Base-by-base conservation (phyloP, 2,113 vertebrate species). In the Pipa parva region DNA sequence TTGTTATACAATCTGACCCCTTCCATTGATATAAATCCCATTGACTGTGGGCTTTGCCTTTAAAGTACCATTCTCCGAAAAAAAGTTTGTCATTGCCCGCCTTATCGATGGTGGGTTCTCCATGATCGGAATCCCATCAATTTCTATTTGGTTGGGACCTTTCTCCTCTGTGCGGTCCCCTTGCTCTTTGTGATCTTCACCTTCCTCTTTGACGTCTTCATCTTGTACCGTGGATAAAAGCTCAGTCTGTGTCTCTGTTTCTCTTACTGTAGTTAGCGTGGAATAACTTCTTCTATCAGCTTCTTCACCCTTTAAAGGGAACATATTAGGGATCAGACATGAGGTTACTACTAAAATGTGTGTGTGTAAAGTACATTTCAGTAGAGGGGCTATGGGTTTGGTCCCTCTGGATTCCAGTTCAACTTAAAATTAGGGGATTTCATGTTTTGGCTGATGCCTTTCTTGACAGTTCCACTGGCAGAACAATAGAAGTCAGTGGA, bases 1-100 rank as follows among this genome's bases (percentile, higher is more conserved):
- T 59, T 63, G 74, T 87, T 85, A 95, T 76, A 95, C 86, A 50
- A 94, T 72, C 69, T 92, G 91, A 2, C 84, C 74, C 45, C 79
- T 84, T n/a, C 90, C 83, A 0, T 91, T 88, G 77, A 95, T 84
- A 72, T 96, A 85, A 52, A 94, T 93, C 58, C 87, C 89, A 0
- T 93, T 95, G 75, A 83, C 72, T 12, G 84, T 87, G 12, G 85
- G 83, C 48, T 81, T 89, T 27, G 95, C 93, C 57, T 88, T 79
- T 24, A 97, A 87, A 21, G 87, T 69, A 0, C 93, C 93, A 0
- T 95, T 92, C 42, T 90, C 91, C 77, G 81, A 89, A 70, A 94
- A 85, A 21, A 98, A 98, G 76, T 95, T 89, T 22, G 71, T 83
- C 74, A 94, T 82, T 4, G 92, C 88, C 64, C 89, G 84, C 0